These are phyloP conservation scores for Lucinisca nassula DNA, from an alignment of 2,888 invertebrate species.

Conservation along the genomic window DNA sequence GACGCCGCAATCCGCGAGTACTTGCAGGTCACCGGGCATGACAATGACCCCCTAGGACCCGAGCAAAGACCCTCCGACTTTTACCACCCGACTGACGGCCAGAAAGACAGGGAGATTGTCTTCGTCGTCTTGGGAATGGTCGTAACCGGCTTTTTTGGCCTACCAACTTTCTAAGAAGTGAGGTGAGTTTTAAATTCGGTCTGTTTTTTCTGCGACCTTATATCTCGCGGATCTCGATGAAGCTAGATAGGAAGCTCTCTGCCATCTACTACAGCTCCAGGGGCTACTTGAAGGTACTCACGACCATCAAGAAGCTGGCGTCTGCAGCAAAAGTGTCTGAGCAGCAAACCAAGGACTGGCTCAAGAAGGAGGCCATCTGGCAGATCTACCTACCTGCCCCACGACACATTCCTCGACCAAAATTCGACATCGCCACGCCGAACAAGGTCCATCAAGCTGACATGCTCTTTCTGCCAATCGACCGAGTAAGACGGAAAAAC, in stretches of 20 bases:
- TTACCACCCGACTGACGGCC: slow-evolving; percentile 24
- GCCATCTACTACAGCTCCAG: no score
- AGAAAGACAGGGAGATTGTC: slow-evolving; percentile 35
- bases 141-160: background rate
- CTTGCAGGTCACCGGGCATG: background rate
- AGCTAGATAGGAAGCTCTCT: no score
- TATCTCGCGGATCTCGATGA: no score
- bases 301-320: background rate
- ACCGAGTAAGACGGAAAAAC: no score
- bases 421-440: background rate
- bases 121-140: slow-evolving; percentile 39
- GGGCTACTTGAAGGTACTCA: slow-evolving; percentile 42
- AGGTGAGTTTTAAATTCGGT: no score
- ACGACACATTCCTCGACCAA: background rate
- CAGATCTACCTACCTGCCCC: background rate
- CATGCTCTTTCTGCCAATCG: slow-evolving; percentile 59
- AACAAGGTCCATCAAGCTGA: slow-evolving; percentile 57
- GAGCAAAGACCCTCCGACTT: slow-evolving; percentile 34
- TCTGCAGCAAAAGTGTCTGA: background rate
- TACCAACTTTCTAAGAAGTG: no score
- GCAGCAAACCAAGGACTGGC: background rate
- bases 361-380: background rate
- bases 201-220: no score
- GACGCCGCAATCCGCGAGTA: slow-evolving; percentile 41
- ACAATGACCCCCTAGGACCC: background rate